Percentiles rank a stretch among this genome's conserved stretches.
Conservation (phyloP, 2,797 vertebrate genomes). For the Todus mexicanus region DNA sequence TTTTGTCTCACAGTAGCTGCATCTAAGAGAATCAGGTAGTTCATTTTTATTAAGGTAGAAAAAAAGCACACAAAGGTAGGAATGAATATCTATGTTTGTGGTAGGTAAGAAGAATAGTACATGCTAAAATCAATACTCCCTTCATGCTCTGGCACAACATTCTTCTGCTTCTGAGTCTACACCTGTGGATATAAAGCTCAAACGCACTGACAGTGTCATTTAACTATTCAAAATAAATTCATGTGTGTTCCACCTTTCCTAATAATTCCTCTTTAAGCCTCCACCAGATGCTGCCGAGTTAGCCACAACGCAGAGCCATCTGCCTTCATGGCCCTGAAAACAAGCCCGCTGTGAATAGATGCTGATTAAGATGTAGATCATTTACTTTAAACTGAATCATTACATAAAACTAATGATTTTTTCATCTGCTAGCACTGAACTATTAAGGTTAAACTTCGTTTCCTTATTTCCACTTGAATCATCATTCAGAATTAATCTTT, state of each 20-base stretch:
- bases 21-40: not conserved
- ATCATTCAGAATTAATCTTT: not conserved
- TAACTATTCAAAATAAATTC: not conserved
- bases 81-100: accelerated
- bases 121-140: no score
- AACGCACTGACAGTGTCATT: not conserved
- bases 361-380: conserved; percentile 37
- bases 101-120: not conserved
- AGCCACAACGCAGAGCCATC: conserved; percentile 29
- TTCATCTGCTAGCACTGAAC: not conserved
- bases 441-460: not conserved
- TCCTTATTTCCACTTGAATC: not conserved
- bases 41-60: not conserved
- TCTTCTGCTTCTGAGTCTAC: not conserved
- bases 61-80: not conserved
- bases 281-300: conserved; percentile 18
- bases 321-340: conserved; percentile 37
- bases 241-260: not conserved
- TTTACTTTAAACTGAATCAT: not conserved
- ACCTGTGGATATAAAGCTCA: not conserved
- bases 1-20: not conserved
- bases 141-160: not conserved
- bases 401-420: not conserved
- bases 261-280: not conserved
- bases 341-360: not conserved